Conservation (phyloP, 2,888 invertebrate genomes). For the Cheilosia pagana region DNA sequence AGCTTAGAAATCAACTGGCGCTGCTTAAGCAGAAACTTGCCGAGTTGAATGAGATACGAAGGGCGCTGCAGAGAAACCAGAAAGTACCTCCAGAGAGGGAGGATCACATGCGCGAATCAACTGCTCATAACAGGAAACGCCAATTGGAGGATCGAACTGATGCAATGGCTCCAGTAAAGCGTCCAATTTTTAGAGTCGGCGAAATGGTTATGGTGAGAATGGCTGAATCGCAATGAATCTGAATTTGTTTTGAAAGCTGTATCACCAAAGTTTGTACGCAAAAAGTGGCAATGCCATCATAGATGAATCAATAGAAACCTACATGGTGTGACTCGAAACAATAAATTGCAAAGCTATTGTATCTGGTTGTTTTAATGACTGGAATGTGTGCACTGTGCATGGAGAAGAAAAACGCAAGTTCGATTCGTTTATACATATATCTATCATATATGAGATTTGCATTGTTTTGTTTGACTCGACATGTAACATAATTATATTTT, state of each 20-base stretch:
- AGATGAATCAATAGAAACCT: no score
- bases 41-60: conserved; percentile 23
- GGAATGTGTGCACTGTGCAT: no score
- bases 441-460: no score
- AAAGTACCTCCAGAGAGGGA: not conserved
- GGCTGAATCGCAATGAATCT: not conserved
- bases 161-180: not conserved
- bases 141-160: not conserved
- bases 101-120: not conserved
- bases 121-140: not conserved
- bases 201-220: conserved; percentile 31
- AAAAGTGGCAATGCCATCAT: no score
- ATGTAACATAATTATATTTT: no score
- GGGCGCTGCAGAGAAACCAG: not conserved
- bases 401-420: no score
- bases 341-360: no score
- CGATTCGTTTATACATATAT: no score
- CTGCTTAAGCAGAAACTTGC: conserved; percentile 16
- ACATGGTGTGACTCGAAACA: no score
- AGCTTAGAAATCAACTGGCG: conserved; percentile 1
- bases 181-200: conserved; percentile 12
- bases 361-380: no score
- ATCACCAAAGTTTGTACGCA: not conserved
- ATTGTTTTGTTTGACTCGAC: no score
- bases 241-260: not conserved